Evolutionary conservation across 2,113 vertebrate genomes (phyloP), one percentile per base, ranked within the genome.

Genomic region (Shinisaurus crocodilurus): DNA sequence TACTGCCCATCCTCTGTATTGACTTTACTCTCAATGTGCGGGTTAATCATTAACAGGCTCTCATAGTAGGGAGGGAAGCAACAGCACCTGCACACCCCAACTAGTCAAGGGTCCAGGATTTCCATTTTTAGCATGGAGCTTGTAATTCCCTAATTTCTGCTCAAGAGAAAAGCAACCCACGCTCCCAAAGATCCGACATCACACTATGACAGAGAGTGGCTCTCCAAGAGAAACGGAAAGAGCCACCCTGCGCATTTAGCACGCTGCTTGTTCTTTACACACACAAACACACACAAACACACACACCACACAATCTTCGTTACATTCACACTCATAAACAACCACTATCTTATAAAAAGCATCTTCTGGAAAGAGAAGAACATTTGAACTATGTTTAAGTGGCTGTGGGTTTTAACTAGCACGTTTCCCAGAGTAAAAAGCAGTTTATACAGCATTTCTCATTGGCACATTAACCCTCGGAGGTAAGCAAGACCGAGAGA

Each of bases 11-110:
- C 12, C 13, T 7, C 69, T 89, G 29, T 95, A 37, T 96, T 96
- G 93, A 96, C 93, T 94, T 94, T 94, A 45, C 74, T 10, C 92
- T 87, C 72, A 93, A 32, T 8, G 16, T 89, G 67, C 2, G 72
- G 94, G 63, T 96, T 96, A 96, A 96, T 95, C 54, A 96, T 96
- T 96, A 96, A 96, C 90, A 45, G 10, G 50, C 72, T 23, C 69
- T 0, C 0, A 54, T 1, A 1, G 83, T 50, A 88, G 63, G 48
- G 75, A 67, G 0, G 54, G 13, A 0, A 0, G 1, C 32, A 40
- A 0, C 0, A 0, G 83, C 32, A 27, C 60, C 57, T 72, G 87
- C 45, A 89, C 88, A 93, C 86, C 80, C 67, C 12, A 6, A 20
- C 15, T 0, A 34, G 2, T 0, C 0, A 0, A 0, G 76, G 8